phyloP scores from a whole-genome alignment of 1,140 invertebrate genomes.

The Hirudo medicinalis region DNA sequence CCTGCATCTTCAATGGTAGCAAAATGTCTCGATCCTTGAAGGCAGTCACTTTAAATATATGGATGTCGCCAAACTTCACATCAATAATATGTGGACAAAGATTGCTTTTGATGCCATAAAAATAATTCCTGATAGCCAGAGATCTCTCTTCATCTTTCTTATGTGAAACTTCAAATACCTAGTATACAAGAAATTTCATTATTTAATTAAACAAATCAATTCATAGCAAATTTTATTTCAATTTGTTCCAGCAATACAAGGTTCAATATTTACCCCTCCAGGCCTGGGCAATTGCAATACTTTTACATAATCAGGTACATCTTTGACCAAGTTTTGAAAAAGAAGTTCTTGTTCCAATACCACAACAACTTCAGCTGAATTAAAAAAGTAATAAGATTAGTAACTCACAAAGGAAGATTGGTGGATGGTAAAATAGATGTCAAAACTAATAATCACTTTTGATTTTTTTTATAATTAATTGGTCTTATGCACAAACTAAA shows the following conservation, averaged over 20 bases:
- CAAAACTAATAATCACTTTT: no score
- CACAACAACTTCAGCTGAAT: slow-evolving; percentile 67
- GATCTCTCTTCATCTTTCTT: slow-evolving; percentile 58
- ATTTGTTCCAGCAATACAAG: background rate
- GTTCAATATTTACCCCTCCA: slow-evolving; percentile 64
- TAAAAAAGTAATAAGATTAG: no score
- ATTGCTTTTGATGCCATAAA: slow-evolving; percentile 65
- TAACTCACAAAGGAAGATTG: no score
- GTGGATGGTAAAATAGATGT: no score
- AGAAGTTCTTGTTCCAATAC: slow-evolving; percentile 91
- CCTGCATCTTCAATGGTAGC: background rate
- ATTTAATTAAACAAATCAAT: background rate
- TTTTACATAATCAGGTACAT: slow-evolving; percentile 82
- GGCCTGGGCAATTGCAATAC: slow-evolving; percentile 88
- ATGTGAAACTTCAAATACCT: slow-evolving; percentile 63
- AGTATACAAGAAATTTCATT: background rate
- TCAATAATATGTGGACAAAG: slow-evolving; percentile 58
- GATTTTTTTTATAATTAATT: no score
- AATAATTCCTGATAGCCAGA: slow-evolving; percentile 75
- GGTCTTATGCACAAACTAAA: no score
- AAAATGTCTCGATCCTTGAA: slow-evolving; percentile 13
- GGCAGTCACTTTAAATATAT: slow-evolving; percentile 78
- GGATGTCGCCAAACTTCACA: slow-evolving; percentile 51
- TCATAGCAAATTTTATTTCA: background rate
- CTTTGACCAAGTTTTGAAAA: slow-evolving; percentile 81